These are phyloP conservation scores for Gymnobelideus leadbeateri DNA, from an alignment of 2,113 vertebrate species.

Conservation along the genomic window DNA sequence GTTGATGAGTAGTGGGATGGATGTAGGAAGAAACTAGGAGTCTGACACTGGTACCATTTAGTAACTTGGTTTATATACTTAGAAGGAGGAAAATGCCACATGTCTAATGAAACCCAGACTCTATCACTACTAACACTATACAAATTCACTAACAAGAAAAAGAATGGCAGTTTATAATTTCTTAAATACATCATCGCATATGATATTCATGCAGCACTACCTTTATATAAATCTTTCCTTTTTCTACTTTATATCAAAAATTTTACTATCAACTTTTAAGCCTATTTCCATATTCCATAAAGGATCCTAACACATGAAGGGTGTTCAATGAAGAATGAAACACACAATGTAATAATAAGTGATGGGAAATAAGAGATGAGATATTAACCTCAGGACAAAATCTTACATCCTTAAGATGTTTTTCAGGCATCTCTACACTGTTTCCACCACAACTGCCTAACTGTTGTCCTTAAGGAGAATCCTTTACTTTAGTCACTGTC, in stretches of 20 bases:
- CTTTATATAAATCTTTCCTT: background rate
- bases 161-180: background rate
- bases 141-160: conserved; percentile 38
- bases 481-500: background rate
- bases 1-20: background rate
- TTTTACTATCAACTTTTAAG: background rate
- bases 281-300: background rate
- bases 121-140: background rate
- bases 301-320: background rate
- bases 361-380: background rate
- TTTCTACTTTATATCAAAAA: background rate
- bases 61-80: background rate
- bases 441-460: background rate
- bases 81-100: conserved; percentile 1
- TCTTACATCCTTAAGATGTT: background rate
- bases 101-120: background rate
- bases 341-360: background rate
- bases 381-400: background rate
- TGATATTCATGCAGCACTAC: background rate
- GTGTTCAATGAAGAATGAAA: background rate
- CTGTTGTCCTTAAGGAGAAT: background rate
- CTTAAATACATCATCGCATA: background rate
- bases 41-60: background rate
- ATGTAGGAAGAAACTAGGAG: conserved; percentile 15
- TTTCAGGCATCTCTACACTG: background rate